Conservation (phyloP, 2,797 vertebrate genomes). For the Malurus leucopterus region DNA sequence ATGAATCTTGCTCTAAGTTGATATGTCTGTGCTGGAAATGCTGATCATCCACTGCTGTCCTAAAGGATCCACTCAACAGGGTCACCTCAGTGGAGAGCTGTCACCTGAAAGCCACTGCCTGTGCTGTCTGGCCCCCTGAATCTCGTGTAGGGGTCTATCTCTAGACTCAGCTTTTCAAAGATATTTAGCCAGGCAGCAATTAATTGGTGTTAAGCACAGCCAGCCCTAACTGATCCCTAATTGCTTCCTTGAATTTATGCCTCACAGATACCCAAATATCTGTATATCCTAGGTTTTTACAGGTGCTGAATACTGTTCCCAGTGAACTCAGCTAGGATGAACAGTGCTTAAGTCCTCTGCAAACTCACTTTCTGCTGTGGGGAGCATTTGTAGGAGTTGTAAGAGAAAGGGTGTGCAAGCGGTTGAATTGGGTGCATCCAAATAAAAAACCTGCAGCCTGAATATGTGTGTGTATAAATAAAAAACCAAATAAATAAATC, state of each 20-base stretch:
- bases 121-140: not conserved
- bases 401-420: not conserved
- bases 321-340: not conserved
- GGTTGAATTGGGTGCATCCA: not conserved
- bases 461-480: not conserved
- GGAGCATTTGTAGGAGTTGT: not conserved
- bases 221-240: not conserved
- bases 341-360: not conserved
- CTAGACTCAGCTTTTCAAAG: not conserved
- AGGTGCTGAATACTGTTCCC: not conserved
- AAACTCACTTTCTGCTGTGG: not conserved
- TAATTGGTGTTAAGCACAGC: not conserved
- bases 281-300: not conserved
- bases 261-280: not conserved
- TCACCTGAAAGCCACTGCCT: not conserved
- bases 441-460: not conserved
- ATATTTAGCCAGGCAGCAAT: not conserved
- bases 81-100: not conserved
- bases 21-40: not conserved
- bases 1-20: not conserved
- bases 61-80: not conserved
- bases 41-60: not conserved
- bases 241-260: not conserved
- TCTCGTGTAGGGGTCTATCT: not conserved
- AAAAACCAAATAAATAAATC: not conserved